phyloP scores from a whole-genome alignment of 2,888 invertebrate genomes.

The Neria commutata region DNA sequence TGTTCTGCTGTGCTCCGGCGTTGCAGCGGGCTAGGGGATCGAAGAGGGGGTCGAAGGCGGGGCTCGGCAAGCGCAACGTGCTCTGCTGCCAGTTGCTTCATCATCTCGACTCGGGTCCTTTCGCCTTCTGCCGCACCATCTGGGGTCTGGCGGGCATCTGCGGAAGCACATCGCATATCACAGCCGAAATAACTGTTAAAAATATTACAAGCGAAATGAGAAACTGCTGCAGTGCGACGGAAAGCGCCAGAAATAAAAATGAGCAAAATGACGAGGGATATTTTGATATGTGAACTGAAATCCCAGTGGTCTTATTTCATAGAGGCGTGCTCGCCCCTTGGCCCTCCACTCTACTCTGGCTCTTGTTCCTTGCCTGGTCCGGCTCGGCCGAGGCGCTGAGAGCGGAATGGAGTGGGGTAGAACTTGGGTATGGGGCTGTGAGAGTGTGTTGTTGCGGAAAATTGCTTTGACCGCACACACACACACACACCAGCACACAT shows the following conservation, averaged over 20 bases:
- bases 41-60: too few species aligned
- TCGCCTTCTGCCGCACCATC: too few species aligned
- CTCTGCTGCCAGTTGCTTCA: too few species aligned
- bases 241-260: neutral
- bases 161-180: neutral
- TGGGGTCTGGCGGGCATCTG: neutral
- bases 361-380: neutral
- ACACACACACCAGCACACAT: neutral
- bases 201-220: neutral
- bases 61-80: too few species aligned
- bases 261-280: conserved; percentile 1
- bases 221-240: neutral
- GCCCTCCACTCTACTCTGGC: neutral
- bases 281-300: conserved; percentile 23
- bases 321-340: conserved; percentile 22
- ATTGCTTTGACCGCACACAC: neutral
- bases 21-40: too few species aligned
- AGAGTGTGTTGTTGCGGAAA: conserved; percentile 1
- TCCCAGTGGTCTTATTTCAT: conserved; percentile 42
- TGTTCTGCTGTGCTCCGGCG: too few species aligned
- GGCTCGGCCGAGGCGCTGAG: neutral
- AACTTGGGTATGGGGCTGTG: neutral
- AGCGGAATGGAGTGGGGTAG: neutral
- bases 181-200: conserved; percentile 1
- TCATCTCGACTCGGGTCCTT: too few species aligned